Evolutionary conservation across 2,888 invertebrate species (phyloP).

Genomic region (Zele albiditarsus): DNA sequence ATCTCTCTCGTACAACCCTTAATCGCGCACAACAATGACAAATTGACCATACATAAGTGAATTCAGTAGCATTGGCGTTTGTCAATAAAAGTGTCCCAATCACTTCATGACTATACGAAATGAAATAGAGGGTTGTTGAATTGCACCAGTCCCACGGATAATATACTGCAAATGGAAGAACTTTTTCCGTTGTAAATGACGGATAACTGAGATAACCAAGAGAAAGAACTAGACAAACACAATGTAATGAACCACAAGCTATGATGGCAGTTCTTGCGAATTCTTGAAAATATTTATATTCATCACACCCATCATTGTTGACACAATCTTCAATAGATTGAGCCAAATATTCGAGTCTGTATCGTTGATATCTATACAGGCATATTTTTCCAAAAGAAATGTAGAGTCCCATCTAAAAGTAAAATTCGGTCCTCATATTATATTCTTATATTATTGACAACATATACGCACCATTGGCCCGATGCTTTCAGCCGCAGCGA

Average conservation of each 20-base stretch:
- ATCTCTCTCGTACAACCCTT: constrained; percentile 33
- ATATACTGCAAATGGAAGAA: constrained; percentile 46
- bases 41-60: constrained; percentile 47
- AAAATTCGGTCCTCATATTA: not conserved
- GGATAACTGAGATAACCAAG: constrained; percentile 45
- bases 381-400: constrained; percentile 51
- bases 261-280: constrained; percentile 40
- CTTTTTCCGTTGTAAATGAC: constrained; percentile 8
- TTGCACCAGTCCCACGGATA: constrained; percentile 46
- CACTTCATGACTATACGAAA: constrained; percentile 44
- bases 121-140: constrained; percentile 43
- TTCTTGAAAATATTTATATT: constrained; percentile 39
- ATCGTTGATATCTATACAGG: constrained; percentile 44
- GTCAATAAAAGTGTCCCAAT: constrained; percentile 38
- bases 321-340: constrained; percentile 40
- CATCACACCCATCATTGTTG: constrained; percentile 39
- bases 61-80: constrained; percentile 47
- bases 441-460: not conserved
- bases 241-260: constrained; percentile 45
- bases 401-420: constrained; percentile 47
- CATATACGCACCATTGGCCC: constrained; percentile 49
- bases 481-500: constrained; percentile 48
- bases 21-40: constrained; percentile 48
- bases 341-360: constrained; percentile 33
- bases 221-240: constrained; percentile 40